A percentile compares a stretch with the other conserved stretches of the same genome.
These are phyloP conservation scores for Zoanthus gigantus DNA, from an alignment of 92 coral and sea anemone genomes.

Conservation along the genomic window DNA sequence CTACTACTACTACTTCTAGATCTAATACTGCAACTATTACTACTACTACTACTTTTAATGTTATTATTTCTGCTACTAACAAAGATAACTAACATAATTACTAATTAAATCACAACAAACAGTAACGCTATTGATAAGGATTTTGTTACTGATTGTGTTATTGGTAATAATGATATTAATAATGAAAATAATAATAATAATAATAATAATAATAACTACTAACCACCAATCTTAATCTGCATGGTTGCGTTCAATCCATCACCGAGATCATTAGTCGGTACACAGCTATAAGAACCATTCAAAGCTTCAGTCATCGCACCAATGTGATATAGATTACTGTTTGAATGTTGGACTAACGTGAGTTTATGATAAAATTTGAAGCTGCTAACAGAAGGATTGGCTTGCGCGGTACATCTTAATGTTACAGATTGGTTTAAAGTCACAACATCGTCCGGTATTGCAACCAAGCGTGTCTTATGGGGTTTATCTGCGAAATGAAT, in stretches of 20 bases:
- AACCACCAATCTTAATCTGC: conserved; percentile 19
- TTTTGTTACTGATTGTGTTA: too few species aligned
- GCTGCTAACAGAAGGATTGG: background rate
- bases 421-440: conserved; percentile 7
- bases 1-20: too few species aligned
- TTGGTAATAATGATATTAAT: too few species aligned
- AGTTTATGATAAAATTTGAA: conserved; percentile 18
- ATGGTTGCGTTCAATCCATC: conserved; percentile 11
- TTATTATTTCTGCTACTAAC: too few species aligned
- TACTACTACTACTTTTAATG: too few species aligned
- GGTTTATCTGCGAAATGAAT: conserved; percentile 24
- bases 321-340: background rate
- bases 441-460: conserved; percentile 36
- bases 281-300: conserved; percentile 25
- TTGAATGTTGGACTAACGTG: conserved; percentile 9
- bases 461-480: conserved; percentile 27
- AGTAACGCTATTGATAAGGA: too few species aligned
- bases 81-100: too few species aligned
- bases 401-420: conserved; percentile 20
- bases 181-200: too few species aligned
- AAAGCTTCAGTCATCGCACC: background rate
- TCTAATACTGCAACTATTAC: too few species aligned
- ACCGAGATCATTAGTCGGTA: conserved; percentile 24
- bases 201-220: background rate
- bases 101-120: too few species aligned